Conservation (phyloP, 1,140 invertebrate genomes). For the Potamilus streckersoni region DNA sequence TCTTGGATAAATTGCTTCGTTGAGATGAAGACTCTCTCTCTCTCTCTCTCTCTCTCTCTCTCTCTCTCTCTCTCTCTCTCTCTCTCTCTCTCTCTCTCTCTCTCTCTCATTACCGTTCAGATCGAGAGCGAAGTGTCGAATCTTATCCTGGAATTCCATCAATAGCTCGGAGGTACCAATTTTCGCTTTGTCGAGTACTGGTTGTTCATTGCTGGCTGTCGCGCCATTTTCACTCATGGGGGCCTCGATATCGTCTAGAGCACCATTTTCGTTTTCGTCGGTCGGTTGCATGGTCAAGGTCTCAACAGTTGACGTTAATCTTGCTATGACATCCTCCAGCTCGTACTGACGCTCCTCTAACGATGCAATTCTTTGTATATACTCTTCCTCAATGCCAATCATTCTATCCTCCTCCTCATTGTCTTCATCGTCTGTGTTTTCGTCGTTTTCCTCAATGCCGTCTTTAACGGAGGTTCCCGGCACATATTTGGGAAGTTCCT, state of each 20-base stretch:
- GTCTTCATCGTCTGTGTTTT: neutral
- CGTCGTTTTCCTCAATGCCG: constrained; percentile 2
- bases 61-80: too few relatives aligned
- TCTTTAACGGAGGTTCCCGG: too few relatives aligned
- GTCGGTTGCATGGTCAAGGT: neutral
- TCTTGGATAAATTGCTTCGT: too few relatives aligned
- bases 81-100: too few relatives aligned
- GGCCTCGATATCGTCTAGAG: neutral
- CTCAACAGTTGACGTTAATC: constrained; percentile 15
- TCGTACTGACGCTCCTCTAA: constrained; percentile 25
- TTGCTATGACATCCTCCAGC: constrained; percentile 22
- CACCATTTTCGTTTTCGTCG: neutral
- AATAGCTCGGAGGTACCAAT: constrained; percentile 9
- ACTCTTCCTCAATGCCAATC: constrained; percentile 21
- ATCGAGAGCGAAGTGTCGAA: constrained; percentile 20
- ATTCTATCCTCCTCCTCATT: constrained; percentile 19
- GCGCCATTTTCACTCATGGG: neutral
- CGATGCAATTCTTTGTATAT: constrained; percentile 24
- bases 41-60: too few relatives aligned
- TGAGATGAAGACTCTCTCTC: too few relatives aligned
- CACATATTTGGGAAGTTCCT: too few relatives aligned
- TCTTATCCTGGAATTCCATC: constrained; percentile 27
- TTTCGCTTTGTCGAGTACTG: too few relatives aligned
- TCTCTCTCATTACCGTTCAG: constrained; percentile 9
- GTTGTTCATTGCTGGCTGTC: too few relatives aligned